Evolutionary conservation across 2,797 vertebrate species (phyloP).

Genomic region (Hypotaenidia philippensis): DNA sequence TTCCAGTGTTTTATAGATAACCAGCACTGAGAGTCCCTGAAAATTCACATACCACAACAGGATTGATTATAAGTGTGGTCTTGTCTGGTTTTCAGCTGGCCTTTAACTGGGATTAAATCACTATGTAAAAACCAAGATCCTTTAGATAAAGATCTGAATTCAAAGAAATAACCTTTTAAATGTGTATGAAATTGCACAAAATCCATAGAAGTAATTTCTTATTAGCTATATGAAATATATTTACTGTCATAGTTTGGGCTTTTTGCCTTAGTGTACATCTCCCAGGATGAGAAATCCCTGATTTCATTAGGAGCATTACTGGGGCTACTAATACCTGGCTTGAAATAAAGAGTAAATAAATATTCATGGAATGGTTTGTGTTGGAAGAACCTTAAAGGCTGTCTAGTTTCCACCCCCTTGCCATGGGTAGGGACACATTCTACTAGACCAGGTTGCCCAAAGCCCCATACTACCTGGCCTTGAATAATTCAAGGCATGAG

Average conservation of each 20-base stretch:
- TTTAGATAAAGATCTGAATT: background rate
- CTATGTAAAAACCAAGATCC: background rate
- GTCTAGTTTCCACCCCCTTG: too few species aligned
- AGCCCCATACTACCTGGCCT: too few species aligned
- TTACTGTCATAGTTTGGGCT: background rate
- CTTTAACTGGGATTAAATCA: background rate
- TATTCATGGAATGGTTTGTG: background rate
- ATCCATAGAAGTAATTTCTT: background rate
- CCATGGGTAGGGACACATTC: too few species aligned
- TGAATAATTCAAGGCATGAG: too few species aligned
- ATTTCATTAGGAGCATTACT: background rate
- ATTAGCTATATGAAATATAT: background rate
- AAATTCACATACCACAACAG: background rate
- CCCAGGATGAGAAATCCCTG: background rate
- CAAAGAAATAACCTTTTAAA: background rate
- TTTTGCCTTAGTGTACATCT: background rate
- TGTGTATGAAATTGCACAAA: background rate
- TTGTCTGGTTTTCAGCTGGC: background rate
- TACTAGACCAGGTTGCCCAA: too few species aligned
- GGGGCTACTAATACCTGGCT: background rate
- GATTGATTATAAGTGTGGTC: background rate
- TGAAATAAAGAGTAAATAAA: background rate
- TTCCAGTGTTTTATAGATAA: background rate
- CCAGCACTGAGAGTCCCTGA: background rate
- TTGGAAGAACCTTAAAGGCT: too few species aligned